Evolutionary conservation across 2,113 vertebrate species (phyloP), one percentile per base, ranked within the genome.

Genomic region (Hipposideros armiger): DNA sequence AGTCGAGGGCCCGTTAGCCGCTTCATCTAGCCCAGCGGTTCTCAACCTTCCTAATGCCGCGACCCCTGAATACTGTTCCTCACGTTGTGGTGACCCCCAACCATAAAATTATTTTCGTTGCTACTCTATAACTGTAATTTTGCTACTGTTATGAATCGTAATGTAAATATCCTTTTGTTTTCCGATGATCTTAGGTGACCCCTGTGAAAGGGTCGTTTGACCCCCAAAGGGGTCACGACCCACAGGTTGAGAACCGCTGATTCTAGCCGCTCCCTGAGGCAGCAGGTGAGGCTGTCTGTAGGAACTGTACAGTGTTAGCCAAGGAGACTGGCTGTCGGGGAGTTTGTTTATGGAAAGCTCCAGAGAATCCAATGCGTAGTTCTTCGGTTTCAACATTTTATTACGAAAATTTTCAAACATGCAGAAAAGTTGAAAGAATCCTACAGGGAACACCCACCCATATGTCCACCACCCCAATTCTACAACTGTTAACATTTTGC

Each of bases 271-370:
- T 11, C 66, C 54, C 54, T 4, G 0, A 28, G 67, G 50, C 50
- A 80, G 73, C 15, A 5, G 10, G 56, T 0, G 47, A 42, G 9
- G 70, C 70, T 0, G 0, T 15, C 17, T 1, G 5, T 14, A 64
- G 45, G 69, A 36, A 56, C 0, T 7, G 36, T 3, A 3, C 0
- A 26, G 58, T 30, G 42, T 14, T 20, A 19, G 69, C 22, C 70
- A 10, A 28, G 72, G 62, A 62, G 72, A 72, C 19, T 8, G 24
- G 50, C 67, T 30, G 32, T 11, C 0, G 7, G 56, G 60, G 20
- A 42, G 50, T n/a, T 19, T 0, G 3, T 26, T n/a, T 40, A 22
- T 2, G 19, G 54, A 72, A 47, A 84, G 77, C 26, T 64, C 45
- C 20, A 50, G 69, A 36, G 30, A n/a, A 36, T 24, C 17, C 36